phyloP scores from a whole-genome alignment of 2,797 vertebrate species.

The Sebastiscus albofasciatus region DNA sequence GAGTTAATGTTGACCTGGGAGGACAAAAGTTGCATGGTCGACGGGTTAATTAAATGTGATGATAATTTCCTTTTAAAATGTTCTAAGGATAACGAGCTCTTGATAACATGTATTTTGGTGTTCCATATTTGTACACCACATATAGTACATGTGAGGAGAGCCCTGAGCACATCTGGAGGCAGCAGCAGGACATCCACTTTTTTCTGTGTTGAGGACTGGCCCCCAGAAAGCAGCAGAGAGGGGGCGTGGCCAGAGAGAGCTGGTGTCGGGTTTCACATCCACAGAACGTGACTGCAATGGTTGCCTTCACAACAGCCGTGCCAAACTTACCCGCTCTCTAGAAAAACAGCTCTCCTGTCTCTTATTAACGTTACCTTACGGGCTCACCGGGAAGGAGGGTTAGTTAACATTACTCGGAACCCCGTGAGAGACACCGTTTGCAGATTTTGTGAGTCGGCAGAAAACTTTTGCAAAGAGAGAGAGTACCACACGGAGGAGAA shows the following conservation, averaged over 20 bases:
- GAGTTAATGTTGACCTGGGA: no score
- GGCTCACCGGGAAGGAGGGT: neutral
- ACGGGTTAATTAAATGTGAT: no score
- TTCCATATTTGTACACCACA: no score
- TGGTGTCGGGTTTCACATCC: conserved; percentile 74
- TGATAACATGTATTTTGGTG: no score
- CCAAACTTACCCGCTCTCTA: conserved; percentile 69
- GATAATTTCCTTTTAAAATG: no score
- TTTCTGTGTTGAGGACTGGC: conserved; percentile 24
- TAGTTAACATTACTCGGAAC: neutral
- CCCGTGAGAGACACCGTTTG: conserved; percentile 22
- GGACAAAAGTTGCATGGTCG: no score
- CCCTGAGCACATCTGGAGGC: conserved; percentile 72
- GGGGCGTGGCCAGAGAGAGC: conserved; percentile 70
- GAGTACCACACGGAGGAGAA: conserved; percentile 47
- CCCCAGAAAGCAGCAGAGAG: conserved; percentile 52
- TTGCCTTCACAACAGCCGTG: conserved; percentile 64
- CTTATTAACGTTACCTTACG: conserved; percentile 10
- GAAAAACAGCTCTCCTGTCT: conserved; percentile 47
- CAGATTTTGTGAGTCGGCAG: conserved; percentile 31
- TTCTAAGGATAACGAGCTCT: no score
- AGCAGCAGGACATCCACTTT: conserved; percentile 70
- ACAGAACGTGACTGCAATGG: conserved; percentile 82
- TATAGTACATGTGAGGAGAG: conserved; percentile 4
- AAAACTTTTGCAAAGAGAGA: conserved; percentile 55